Evolutionary conservation across 1,140 invertebrate species (phyloP).

Genomic region (Lepidostoma basale): DNA sequence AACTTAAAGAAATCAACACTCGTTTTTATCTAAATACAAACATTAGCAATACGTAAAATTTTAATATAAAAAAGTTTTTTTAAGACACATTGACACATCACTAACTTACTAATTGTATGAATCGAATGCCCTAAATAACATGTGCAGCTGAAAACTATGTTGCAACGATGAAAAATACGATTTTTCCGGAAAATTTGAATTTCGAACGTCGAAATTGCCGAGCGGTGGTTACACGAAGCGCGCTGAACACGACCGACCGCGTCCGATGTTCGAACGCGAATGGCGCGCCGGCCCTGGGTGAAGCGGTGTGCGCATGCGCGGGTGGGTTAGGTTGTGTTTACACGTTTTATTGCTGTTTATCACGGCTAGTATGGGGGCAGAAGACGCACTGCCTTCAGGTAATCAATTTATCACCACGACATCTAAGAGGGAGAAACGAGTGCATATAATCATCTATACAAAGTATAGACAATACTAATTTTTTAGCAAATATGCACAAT

Average conservation of each 20-base stretch:
- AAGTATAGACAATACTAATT: too few relatives aligned
- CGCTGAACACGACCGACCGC: slow-evolving; percentile 9
- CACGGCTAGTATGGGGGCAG: neutral
- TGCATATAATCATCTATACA: too few relatives aligned
- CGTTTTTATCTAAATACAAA: too few relatives aligned
- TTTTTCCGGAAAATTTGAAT: slow-evolving; percentile 1
- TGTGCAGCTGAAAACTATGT: neutral
- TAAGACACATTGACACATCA: slow-evolving; percentile 9
- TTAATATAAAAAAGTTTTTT: too few relatives aligned
- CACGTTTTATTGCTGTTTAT: slow-evolving; percentile 4
- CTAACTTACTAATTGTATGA: neutral
- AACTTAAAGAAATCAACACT: too few relatives aligned
- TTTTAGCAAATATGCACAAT: too few relatives aligned
- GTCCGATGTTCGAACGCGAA: slow-evolving; percentile 5
- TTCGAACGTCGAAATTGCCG: neutral
- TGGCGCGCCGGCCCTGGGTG: neutral
- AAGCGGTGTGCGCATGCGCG: neutral
- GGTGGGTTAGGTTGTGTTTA: slow-evolving; percentile 1
- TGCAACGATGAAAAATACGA: slow-evolving; percentile 22
- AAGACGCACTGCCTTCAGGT: too few relatives aligned
- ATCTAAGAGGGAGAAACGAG: too few relatives aligned
- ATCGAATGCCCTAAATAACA: neutral
- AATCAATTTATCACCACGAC: too few relatives aligned
- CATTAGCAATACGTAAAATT: too few relatives aligned
- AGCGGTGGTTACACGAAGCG: neutral